Evolutionary conservation across 2,888 invertebrate genomes (phyloP).

Genomic region (Pelosia muscerda): DNA sequence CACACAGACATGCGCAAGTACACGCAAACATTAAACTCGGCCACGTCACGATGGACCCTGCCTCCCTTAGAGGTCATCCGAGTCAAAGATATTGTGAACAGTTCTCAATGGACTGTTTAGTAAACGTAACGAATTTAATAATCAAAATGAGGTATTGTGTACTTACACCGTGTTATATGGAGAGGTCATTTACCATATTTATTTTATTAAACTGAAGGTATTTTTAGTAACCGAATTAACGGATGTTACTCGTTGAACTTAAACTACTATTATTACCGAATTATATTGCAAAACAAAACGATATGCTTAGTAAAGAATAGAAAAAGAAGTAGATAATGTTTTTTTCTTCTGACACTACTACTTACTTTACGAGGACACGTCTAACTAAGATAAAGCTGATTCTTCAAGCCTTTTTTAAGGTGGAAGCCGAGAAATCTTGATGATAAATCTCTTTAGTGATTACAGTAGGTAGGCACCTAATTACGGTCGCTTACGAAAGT

Average conservation of each 20-base stretch:
- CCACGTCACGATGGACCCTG: conserved; percentile 57
- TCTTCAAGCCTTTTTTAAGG: no score
- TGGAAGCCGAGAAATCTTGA: neutral
- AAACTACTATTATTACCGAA: neutral
- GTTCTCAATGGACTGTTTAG: conserved; percentile 63
- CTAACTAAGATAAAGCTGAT: neutral
- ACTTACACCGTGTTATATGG: neutral
- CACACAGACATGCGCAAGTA: conserved; percentile 46
- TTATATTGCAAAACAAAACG: neutral
- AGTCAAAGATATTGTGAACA: conserved; percentile 64
- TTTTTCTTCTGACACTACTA: neutral
- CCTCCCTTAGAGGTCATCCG: conserved; percentile 69
- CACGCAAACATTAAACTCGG: conserved; percentile 40
- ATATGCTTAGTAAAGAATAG: neutral
- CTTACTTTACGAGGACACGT: neutral
- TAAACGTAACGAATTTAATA: conserved; percentile 18
- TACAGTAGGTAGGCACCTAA: no score
- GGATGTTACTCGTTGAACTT: neutral
- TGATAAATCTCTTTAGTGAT: no score
- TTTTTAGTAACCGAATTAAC: no score
- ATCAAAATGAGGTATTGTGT: conserved; percentile 6
- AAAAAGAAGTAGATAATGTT: neutral
- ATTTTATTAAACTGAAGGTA: no score
- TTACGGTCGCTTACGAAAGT: no score
- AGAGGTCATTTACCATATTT: conserved; percentile 1